Conservation (phyloP, 2,888 invertebrate species). For the Autographa pulchrina region DNA sequence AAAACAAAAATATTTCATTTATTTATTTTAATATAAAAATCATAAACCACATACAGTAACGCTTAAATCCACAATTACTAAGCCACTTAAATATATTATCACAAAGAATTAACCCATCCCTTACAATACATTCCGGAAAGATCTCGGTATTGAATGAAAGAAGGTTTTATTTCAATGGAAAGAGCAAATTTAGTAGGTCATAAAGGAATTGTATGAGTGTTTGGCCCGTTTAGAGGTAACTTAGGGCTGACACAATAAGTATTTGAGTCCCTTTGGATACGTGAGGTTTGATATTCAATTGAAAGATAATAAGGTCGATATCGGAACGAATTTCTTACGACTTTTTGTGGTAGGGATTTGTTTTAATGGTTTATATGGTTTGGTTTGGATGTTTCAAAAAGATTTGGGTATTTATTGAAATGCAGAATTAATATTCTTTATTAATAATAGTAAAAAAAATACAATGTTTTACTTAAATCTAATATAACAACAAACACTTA, state of each 20-base stretch:
- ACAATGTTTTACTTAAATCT: no score
- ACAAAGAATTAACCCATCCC: slow-evolving; percentile 30
- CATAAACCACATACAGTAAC: not conserved
- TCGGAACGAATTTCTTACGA: slow-evolving; percentile 7
- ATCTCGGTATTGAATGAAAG: slow-evolving; percentile 35
- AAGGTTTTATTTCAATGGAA: not conserved
- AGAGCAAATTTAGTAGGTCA: slow-evolving; percentile 45
- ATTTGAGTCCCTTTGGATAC: slow-evolving; percentile 12
- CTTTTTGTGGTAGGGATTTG: slow-evolving; percentile 19
- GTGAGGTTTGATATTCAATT: slow-evolving; percentile 33
- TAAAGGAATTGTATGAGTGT: slow-evolving; percentile 46
- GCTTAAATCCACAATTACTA: not conserved
- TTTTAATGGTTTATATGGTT: not conserved
- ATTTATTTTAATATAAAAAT: not conserved
- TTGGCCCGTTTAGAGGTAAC: slow-evolving; percentile 28
- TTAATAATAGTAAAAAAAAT: no score
- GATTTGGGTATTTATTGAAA: no score
- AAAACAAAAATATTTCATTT: no score
- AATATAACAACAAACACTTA: no score
- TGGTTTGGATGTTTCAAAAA: no score
- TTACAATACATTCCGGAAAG: slow-evolving; percentile 34
- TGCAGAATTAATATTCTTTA: no score
- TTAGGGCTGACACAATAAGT: slow-evolving; percentile 29
- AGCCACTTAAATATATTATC: slow-evolving; percentile 13
- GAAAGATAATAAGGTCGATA: slow-evolving; percentile 27